phyloP scores from a whole-genome alignment of 2,888 invertebrate genomes.

The Gymnocheta viridis region DNA sequence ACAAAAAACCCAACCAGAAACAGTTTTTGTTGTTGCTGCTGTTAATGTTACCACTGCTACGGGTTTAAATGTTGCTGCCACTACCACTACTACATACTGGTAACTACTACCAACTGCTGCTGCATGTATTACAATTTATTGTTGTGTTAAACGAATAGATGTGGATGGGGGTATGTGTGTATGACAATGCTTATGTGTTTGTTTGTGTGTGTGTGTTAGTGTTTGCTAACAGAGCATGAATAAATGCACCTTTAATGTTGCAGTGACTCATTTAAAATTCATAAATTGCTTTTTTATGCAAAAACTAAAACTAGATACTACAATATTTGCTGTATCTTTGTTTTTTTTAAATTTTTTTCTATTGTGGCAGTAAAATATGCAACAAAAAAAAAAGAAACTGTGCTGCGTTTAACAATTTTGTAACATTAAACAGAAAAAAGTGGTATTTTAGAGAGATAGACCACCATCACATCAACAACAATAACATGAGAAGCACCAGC shows the following conservation, averaged over 20 bases:
- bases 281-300: conserved; percentile 72
- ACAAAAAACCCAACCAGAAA: background rate
- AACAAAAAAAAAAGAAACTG: conserved; percentile 14
- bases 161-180: background rate
- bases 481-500: background rate
- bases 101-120: conserved; percentile 39
- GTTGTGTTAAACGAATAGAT: conserved; percentile 29
- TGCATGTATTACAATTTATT: conserved; percentile 40
- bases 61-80: conserved; percentile 14
- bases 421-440: conserved; percentile 22
- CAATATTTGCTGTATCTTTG: conserved; percentile 32
- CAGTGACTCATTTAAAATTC: conserved; percentile 71
- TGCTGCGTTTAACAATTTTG: conserved; percentile 54
- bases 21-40: conserved; percentile 29
- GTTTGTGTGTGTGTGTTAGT: conserved; percentile 16
- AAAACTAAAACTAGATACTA: conserved; percentile 59
- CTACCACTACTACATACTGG: conserved; percentile 1
- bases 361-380: conserved; percentile 2
- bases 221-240: conserved; percentile 62
- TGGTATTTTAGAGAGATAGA: conserved; percentile 8
- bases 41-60: conserved; percentile 11
- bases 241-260: conserved; percentile 69
- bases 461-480: conserved; percentile 6
- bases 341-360: background rate
- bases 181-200: conserved; percentile 14